These are phyloP conservation scores for Muscina levida DNA, from an alignment of 2,888 invertebrate species.

Conservation along the genomic window DNA sequence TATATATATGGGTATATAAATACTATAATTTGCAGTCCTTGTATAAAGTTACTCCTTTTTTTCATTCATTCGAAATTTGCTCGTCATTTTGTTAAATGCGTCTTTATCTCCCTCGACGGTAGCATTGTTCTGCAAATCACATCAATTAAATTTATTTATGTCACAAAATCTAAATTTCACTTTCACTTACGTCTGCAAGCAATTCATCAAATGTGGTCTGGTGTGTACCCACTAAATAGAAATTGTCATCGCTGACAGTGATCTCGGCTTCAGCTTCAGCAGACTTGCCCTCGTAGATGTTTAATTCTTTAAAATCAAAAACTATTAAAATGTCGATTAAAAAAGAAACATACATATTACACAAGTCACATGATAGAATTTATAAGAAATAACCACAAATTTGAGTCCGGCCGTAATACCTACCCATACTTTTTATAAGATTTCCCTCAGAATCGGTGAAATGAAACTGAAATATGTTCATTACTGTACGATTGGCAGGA, in stretches of 20 bases:
- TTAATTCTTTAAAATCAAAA: slow-evolving; percentile 78
- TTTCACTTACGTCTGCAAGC: slow-evolving; percentile 69
- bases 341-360: slow-evolving; percentile 13
- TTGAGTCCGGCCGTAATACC: slow-evolving; percentile 30
- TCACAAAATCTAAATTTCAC: background rate
- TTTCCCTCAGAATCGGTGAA: slow-evolving; percentile 77
- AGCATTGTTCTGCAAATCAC: slow-evolving; percentile 71
- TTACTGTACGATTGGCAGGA: slow-evolving; percentile 75
- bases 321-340: slow-evolving; percentile 72
- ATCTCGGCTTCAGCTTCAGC: slow-evolving; percentile 73
- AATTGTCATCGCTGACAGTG: slow-evolving; percentile 77
- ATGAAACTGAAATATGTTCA: slow-evolving; percentile 77
- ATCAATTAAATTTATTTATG: too few relatives aligned
- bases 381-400: slow-evolving; percentile 5
- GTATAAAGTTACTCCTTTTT: slow-evolving; percentile 58
- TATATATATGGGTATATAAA: too few relatives aligned
- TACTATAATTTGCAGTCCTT: slow-evolving; percentile 17
- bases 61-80: slow-evolving; percentile 75
- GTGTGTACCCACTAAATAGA: slow-evolving; percentile 76
- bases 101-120: slow-evolving; percentile 74
- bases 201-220: slow-evolving; percentile 74
- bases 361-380: slow-evolving; percentile 5
- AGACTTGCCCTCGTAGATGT: slow-evolving; percentile 76
- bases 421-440: slow-evolving; percentile 77
- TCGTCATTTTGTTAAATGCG: slow-evolving; percentile 75